These are phyloP conservation scores for Andrena haemorrhoa DNA, from an alignment of 2,888 invertebrate species.

Conservation along the genomic window DNA sequence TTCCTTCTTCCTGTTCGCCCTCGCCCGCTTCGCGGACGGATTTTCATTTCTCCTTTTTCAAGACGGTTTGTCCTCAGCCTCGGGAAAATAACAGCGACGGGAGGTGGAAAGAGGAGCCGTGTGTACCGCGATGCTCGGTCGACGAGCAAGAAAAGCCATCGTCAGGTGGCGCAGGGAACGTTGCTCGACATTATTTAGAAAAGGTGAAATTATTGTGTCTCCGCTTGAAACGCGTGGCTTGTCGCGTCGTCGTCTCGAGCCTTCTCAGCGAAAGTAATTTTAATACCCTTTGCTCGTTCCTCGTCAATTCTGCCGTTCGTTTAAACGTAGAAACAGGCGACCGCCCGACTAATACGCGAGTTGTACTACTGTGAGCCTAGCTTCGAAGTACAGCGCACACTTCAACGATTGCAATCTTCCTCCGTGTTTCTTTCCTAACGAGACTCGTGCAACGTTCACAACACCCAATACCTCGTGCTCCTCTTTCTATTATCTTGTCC, in stretches of 20 bases:
- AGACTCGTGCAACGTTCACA: conserved; percentile 5
- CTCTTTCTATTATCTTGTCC: not conserved
- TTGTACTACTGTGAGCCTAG: not conserved
- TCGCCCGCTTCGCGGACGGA: not conserved
- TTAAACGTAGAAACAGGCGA: not conserved
- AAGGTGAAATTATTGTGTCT: not conserved
- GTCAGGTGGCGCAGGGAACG: not conserved
- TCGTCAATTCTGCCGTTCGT: not conserved
- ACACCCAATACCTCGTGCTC: not conserved
- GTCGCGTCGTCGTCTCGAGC: not conserved
- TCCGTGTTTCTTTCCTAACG: not conserved
- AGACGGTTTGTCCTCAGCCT: not conserved
- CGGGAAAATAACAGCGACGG: not conserved
- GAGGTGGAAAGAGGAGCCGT: not conserved
- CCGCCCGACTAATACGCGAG: conserved; percentile 8
- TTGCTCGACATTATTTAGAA: not conserved
- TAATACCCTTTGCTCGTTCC: not conserved
- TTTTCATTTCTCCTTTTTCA: not conserved
- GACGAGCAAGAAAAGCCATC: not conserved
- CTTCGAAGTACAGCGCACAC: not conserved
- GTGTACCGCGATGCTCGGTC: not conserved
- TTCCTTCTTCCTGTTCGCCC: conserved; percentile 7
- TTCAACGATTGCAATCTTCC: not conserved
- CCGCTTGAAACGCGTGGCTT: not conserved
- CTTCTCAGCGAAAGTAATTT: not conserved